Conservation (phyloP, 1,140 invertebrate species). For the Eupeodes corollae region DNA sequence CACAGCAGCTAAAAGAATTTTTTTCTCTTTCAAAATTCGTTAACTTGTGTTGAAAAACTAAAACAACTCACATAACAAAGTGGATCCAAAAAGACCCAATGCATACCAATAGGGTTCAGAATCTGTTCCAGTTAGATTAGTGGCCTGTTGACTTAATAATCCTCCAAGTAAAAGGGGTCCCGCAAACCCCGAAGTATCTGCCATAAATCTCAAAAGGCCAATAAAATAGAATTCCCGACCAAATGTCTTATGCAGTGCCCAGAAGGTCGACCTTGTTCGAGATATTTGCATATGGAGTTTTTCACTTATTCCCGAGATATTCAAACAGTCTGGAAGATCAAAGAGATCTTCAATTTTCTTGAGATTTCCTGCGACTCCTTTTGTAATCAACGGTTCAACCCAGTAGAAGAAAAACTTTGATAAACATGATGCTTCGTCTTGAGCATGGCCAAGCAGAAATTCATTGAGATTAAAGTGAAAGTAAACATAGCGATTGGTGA, state of each 20-base stretch:
- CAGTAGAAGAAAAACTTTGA: slow-evolving; percentile 77
- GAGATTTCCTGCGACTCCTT: slow-evolving; percentile 64
- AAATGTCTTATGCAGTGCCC: slow-evolving; percentile 69
- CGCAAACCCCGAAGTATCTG: slow-evolving; percentile 73
- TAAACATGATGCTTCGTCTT: slow-evolving; percentile 57
- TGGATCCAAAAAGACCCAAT: slow-evolving; percentile 51
- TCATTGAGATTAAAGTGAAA: slow-evolving; percentile 41
- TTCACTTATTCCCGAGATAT: slow-evolving; percentile 22
- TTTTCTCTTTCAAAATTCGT: background rate
- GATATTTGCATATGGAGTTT: slow-evolving; percentile 21
- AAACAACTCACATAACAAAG: slow-evolving; percentile 47
- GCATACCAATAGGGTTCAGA: slow-evolving; percentile 60
- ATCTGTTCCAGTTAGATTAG: slow-evolving; percentile 40
- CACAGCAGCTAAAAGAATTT: slow-evolving; percentile 47
- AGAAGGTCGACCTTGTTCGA: slow-evolving; percentile 46
- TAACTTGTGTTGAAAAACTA: background rate
- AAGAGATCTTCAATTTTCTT: slow-evolving; percentile 70
- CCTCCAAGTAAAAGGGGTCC: slow-evolving; percentile 70
- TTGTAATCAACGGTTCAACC: slow-evolving; percentile 75
- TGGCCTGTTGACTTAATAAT: slow-evolving; percentile 14
- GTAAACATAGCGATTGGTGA: slow-evolving; percentile 33
- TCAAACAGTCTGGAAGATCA: slow-evolving; percentile 55
- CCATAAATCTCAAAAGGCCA: slow-evolving; percentile 74
- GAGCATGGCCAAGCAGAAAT: slow-evolving; percentile 62
- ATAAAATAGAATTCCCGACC: slow-evolving; percentile 80